These are phyloP conservation scores for Clarias platycephalus DNA, from an alignment of 2,797 vertebrate species.

Conservation along the genomic window DNA sequence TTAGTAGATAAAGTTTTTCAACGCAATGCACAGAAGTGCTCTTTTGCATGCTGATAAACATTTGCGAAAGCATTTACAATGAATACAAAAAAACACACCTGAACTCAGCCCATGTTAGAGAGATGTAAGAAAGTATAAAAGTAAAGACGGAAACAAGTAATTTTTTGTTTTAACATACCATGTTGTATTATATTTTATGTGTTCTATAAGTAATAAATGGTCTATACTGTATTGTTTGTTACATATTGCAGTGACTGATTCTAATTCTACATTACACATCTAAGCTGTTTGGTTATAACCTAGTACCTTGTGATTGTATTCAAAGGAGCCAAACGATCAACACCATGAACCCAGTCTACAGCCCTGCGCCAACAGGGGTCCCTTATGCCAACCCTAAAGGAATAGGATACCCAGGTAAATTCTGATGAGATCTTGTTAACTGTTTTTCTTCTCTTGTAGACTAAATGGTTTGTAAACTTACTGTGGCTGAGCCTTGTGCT, in stretches of 20 bases:
- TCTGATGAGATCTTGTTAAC: not conserved
- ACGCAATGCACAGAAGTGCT: not conserved
- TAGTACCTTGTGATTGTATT: conserved; percentile 44
- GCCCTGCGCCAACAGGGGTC: conserved; percentile 93
- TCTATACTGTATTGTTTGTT: not conserved
- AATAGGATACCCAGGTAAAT: conserved; percentile 91
- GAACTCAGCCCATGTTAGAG: not conserved
- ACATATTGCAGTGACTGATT: not conserved
- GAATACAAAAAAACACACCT: too few relatives aligned
- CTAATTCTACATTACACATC: not conserved
- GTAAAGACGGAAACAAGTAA: not conserved
- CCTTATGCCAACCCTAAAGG: conserved; percentile 97
- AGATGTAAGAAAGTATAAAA: not conserved
- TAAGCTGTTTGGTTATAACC: not conserved
- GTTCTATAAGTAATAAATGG: too few relatives aligned
- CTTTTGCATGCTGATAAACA: not conserved
- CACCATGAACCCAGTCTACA: conserved; percentile 98
- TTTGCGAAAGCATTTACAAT: too few relatives aligned
- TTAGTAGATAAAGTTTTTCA: not conserved
- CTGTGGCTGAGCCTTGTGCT: not conserved
- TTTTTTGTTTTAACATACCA: not conserved
- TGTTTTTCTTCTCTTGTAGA: not conserved
- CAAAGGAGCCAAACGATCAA: conserved; percentile 58
- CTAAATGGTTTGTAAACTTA: not conserved
- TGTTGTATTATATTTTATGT: not conserved